Evolutionary conservation across 2,113 vertebrate species (phyloP).

Genomic region (Cricetomys ansorgei): DNA sequence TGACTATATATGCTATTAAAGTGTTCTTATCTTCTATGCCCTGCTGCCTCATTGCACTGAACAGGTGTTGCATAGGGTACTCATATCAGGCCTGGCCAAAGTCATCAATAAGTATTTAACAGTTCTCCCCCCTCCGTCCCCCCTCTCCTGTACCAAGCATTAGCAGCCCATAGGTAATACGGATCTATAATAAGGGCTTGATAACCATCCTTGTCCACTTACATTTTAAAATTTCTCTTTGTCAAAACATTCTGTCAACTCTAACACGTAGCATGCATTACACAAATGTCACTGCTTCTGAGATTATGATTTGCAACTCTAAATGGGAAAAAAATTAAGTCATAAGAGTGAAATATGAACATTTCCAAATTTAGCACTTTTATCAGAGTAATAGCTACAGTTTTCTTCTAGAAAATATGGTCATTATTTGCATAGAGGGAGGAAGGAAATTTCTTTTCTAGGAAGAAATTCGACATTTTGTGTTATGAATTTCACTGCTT

Average conservation of each 20-base stretch:
- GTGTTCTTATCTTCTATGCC: background rate
- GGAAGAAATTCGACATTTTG: background rate
- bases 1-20: background rate
- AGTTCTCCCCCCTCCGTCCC: background rate
- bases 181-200: background rate
- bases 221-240: background rate
- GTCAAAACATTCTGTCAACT: slow-evolving; percentile 6
- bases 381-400: background rate
- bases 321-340: background rate
- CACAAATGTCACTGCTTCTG: background rate
- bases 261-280: background rate
- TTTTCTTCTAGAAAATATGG: slow-evolving; percentile 28
- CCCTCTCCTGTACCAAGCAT: background rate
- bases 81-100: background rate
- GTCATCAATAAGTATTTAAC: background rate
- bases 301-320: slow-evolving; percentile 12
- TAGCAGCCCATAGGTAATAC: background rate
- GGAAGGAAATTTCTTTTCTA: background rate
- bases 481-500: background rate
- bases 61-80: background rate
- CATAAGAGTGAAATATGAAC: background rate
- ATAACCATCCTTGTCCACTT: background rate
- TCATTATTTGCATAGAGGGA: background rate
- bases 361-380: slow-evolving; percentile 2
- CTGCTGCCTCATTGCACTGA: background rate